Percentiles rank a stretch among this genome's conserved stretches.
These are phyloP conservation scores for Drosophila carrolli DNA, from an alignment of 1,140 invertebrate species.

Conservation along the genomic window DNA sequence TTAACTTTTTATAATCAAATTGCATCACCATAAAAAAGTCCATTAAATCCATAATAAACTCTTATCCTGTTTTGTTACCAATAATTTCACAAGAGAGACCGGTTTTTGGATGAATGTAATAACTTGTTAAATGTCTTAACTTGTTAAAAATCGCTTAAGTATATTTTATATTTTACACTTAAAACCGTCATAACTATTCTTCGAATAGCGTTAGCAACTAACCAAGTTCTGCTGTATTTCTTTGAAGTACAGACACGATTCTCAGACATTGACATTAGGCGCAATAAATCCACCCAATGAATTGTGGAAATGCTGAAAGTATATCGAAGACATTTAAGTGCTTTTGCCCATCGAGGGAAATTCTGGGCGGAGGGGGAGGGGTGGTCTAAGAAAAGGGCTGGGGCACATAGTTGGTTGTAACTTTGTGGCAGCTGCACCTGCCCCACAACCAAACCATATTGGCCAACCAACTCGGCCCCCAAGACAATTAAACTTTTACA, in stretches of 20 bases:
- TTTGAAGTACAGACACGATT: background rate
- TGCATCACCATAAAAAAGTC: no score
- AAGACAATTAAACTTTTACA: slow-evolving; percentile 78
- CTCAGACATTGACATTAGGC: slow-evolving; percentile 33
- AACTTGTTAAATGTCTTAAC: no score
- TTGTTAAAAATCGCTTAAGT: no score
- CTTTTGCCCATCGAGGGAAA: slow-evolving; percentile 40
- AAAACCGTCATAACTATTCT: background rate
- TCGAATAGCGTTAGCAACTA: background rate
- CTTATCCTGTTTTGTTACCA: no score
- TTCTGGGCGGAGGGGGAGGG: no score
- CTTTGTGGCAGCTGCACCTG: slow-evolving; percentile 24
- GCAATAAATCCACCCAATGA: slow-evolving; percentile 65
- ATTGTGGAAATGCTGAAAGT: slow-evolving; percentile 49
- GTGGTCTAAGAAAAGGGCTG: slow-evolving; percentile 2
- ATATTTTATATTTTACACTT: no score
- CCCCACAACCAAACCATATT: slow-evolving; percentile 1
- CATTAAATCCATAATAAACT: no score
- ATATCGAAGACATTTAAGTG: slow-evolving; percentile 59
- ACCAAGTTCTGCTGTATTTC: background rate
- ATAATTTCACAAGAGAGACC: no score
- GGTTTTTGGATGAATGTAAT: no score
- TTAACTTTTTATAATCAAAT: background rate
- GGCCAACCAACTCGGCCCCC: slow-evolving; percentile 21
- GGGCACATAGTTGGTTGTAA: slow-evolving; percentile 49